Percentiles rank a stretch among this genome's conserved stretches.
phyloP scores from a whole-genome alignment of 2,113 vertebrate genomes.

The Apteryx mantelli region DNA sequence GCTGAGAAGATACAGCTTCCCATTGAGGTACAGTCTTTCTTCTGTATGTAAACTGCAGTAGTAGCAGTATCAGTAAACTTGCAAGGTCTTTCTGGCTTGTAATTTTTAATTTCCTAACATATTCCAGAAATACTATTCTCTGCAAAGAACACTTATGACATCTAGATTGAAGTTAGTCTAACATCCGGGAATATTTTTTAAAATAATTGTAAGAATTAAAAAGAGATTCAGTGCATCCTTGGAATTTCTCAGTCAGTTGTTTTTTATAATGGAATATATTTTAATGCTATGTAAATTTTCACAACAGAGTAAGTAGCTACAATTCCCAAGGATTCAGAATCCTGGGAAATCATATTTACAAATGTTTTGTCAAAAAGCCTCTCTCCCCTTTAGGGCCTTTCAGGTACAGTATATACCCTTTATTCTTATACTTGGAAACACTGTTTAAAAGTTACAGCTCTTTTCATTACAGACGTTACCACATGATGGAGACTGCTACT shows the following conservation, averaged over 20 bases:
- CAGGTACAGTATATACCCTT: background rate
- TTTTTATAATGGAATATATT: background rate
- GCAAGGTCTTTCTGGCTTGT: background rate
- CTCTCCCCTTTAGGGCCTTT: background rate
- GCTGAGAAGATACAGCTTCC: background rate
- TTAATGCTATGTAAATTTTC: background rate
- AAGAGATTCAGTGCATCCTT: background rate
- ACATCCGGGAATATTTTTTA: background rate
- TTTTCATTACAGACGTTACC: background rate
- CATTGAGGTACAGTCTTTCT: background rate
- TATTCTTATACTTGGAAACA: background rate
- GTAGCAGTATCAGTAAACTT: background rate
- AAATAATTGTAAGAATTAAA: background rate
- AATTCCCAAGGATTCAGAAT: background rate
- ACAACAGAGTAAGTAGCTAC: background rate
- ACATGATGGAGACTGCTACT: accelerated
- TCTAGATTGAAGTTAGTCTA: background rate
- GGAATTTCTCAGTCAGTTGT: background rate
- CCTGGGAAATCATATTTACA: background rate
- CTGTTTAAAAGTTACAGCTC: background rate
- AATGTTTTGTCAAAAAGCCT: background rate
- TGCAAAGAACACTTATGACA: background rate
- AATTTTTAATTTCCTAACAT: background rate
- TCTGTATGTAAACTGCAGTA: background rate
- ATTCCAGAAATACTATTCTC: background rate